Conservation (phyloP, 2,797 vertebrate species). For the Protonibea diacanthus region DNA sequence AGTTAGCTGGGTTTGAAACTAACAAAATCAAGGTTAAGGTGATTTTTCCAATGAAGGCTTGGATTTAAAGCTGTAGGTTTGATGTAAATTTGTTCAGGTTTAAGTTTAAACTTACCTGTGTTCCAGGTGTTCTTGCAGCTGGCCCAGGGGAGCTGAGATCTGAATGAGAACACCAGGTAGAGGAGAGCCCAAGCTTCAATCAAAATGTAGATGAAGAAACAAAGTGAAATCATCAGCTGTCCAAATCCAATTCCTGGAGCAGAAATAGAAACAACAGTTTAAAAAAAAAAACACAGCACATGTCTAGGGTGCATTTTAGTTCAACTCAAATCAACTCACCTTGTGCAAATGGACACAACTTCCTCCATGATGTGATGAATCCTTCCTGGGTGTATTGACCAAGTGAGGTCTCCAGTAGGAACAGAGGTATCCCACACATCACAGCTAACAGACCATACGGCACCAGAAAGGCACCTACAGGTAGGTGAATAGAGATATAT, state of each 20-base stretch:
- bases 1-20: background rate
- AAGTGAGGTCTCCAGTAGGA: slow-evolving; percentile 72
- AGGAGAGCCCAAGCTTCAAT: slow-evolving; percentile 72
- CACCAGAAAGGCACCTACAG: slow-evolving; percentile 72
- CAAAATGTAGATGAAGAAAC: too few species aligned
- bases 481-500: too few species aligned
- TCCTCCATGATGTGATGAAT: slow-evolving; percentile 74
- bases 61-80: too few species aligned
- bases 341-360: slow-evolving; percentile 73
- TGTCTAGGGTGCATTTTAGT: too few species aligned
- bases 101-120: slow-evolving; percentile 47
- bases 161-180: slow-evolving; percentile 75
- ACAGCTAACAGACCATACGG: slow-evolving; percentile 69
- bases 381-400: slow-evolving; percentile 79
- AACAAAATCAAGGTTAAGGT: too few species aligned
- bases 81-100: too few species aligned
- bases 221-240: too few species aligned
- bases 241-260: slow-evolving; percentile 56
- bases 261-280: too few species aligned
- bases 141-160: slow-evolving; percentile 69
- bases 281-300: too few species aligned
- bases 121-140: slow-evolving; percentile 77
- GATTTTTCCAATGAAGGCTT: too few species aligned
- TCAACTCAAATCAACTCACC: slow-evolving; percentile 48
- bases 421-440: slow-evolving; percentile 75